A percentile compares a stretch with the other conserved stretches of the same genome.
These are phyloP conservation scores for Sylvilagus floridanus DNA, from an alignment of 2,797 vertebrate genomes.

Conservation along the genomic window DNA sequence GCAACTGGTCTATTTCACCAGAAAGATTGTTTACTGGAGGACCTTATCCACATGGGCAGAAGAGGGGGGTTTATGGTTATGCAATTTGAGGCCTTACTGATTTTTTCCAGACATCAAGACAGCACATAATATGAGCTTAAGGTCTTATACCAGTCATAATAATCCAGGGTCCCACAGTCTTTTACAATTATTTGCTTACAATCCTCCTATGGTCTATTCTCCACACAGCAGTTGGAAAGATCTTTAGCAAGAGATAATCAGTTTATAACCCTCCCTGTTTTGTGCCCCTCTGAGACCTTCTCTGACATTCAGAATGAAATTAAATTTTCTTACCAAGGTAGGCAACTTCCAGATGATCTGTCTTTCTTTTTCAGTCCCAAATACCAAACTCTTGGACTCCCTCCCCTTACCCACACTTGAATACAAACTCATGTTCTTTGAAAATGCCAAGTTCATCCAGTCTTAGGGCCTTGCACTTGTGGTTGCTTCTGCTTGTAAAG, in stretches of 20 bases:
- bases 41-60: background rate
- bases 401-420: background rate
- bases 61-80: background rate
- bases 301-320: background rate
- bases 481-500: background rate
- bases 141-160: background rate
- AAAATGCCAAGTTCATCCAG: background rate
- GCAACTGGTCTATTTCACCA: background rate
- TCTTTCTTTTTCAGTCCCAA: background rate
- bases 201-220: background rate
- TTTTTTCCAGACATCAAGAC: background rate
- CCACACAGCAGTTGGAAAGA: background rate
- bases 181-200: background rate
- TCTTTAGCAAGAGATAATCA: background rate
- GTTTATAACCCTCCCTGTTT: background rate
- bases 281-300: background rate
- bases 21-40: background rate
- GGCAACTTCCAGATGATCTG: background rate
- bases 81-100: background rate
- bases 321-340: background rate
- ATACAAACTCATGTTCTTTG: background rate
- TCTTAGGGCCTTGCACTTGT: background rate
- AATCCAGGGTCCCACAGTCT: background rate
- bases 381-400: background rate
- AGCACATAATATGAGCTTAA: background rate